phyloP scores from a whole-genome alignment of 64 coral and sea anemone genomes.

The Montipora foliosa region DNA sequence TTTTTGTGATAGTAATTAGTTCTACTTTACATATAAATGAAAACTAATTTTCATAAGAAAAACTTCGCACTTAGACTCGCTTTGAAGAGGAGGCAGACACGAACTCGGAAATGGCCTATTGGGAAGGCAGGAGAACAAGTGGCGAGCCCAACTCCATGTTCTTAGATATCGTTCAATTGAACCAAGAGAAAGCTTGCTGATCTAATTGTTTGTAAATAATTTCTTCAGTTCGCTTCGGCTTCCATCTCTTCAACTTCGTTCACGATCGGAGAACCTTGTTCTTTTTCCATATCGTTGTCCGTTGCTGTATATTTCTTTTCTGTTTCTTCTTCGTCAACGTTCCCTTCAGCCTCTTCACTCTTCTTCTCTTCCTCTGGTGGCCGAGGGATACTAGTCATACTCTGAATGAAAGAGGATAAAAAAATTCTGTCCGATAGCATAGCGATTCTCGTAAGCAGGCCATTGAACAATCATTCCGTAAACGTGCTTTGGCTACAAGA shows the following conservation, averaged over 20 bases:
- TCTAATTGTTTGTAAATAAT: background rate
- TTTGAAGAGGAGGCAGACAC: no score
- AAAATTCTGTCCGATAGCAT: no score
- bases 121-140: no score
- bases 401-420: conserved; percentile 3
- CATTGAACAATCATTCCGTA: no score
- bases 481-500: no score
- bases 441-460: no score
- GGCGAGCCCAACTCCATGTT: no score
- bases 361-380: conserved; percentile 75
- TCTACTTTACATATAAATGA: no score
- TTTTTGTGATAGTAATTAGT: no score
- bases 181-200: background rate
- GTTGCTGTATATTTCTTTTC: conserved; percentile 7
- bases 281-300: conserved; percentile 29
- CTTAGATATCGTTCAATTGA: background rate
- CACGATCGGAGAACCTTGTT: conserved; percentile 84
- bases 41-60: no score
- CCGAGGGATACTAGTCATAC: conserved; percentile 68
- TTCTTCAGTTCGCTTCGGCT: background rate
- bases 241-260: conserved; percentile 87
- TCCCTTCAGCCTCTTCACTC: conserved; percentile 45
- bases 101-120: no score
- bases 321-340: background rate
- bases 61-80: no score